A percentile compares a stretch with the other conserved stretches of the same genome.
phyloP scores from a whole-genome alignment of 2,113 vertebrate genomes.

The human region DNA sequence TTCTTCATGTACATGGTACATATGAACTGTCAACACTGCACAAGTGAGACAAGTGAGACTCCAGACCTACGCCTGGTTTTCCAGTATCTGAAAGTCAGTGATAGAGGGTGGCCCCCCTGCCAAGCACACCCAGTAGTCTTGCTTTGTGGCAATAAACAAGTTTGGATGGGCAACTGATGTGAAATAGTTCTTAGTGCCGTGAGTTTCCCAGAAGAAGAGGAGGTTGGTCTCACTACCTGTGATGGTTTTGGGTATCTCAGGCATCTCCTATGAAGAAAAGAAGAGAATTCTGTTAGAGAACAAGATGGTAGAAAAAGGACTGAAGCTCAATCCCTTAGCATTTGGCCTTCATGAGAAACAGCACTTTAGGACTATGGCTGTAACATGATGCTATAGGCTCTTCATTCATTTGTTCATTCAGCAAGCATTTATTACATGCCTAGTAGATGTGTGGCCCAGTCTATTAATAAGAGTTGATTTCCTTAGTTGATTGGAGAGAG shows the following conservation, averaged over 20 bases:
- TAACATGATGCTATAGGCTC: not conserved
- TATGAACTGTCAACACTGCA: slow-evolving; percentile 9
- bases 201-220: slow-evolving; percentile 46
- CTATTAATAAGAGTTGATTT: not conserved
- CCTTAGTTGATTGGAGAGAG: slow-evolving; percentile 40
- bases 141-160: slow-evolving; percentile 55
- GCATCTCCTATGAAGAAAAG: slow-evolving; percentile 63
- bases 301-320: not conserved
- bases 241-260: slow-evolving; percentile 51
- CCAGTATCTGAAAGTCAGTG: slow-evolving; percentile 43
- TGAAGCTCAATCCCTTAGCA: not conserved
- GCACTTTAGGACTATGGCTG: not conserved
- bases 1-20: slow-evolving; percentile 71
- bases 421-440: not conserved
- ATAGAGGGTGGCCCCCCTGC: not conserved
- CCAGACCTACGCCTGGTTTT: not conserved
- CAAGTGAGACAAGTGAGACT: not conserved
- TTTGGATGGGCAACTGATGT: slow-evolving; percentile 42
- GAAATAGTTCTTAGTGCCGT: slow-evolving; percentile 47
- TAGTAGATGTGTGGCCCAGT: not conserved
- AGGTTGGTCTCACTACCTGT: not conserved
- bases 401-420: slow-evolving; percentile 13
- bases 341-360: not conserved
- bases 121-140: not conserved
- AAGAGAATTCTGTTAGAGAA: slow-evolving; percentile 15